These are phyloP conservation scores for Eudasyphora cyanicolor DNA, from an alignment of 2,888 invertebrate species.

Conservation along the genomic window DNA sequence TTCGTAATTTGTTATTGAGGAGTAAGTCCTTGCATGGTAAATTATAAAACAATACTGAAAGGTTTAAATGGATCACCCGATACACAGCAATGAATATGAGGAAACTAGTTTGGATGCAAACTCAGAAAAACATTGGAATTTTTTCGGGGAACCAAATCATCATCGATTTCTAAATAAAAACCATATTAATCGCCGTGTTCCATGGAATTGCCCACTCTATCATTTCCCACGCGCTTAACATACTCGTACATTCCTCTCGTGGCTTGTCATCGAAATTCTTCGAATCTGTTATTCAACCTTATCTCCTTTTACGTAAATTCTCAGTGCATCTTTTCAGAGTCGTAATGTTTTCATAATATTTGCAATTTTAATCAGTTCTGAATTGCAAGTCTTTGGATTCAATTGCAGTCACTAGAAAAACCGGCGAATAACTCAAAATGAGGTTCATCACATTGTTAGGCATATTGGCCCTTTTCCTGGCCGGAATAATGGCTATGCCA, in stretches of 20 bases:
- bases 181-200: no score
- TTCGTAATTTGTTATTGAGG: no score
- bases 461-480: background rate
- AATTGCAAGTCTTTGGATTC: background rate
- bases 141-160: no score
- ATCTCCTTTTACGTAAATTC: background rate
- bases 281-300: background rate
- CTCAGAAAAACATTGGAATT: no score
- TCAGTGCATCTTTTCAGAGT: background rate
- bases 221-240: no score
- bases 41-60: no score
- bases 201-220: no score
- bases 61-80: no score
- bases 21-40: no score
- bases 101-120: no score
- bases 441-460: background rate
- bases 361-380: background rate
- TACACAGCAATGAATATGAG: no score
- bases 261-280: background rate
- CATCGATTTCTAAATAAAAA: no score
- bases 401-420: background rate
- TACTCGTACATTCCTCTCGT: background rate
- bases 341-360: background rate
- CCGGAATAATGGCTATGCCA: background rate
- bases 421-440: conserved; percentile 1